Conservation (phyloP, 1,140 invertebrate species). For the Maniola jurtina region DNA sequence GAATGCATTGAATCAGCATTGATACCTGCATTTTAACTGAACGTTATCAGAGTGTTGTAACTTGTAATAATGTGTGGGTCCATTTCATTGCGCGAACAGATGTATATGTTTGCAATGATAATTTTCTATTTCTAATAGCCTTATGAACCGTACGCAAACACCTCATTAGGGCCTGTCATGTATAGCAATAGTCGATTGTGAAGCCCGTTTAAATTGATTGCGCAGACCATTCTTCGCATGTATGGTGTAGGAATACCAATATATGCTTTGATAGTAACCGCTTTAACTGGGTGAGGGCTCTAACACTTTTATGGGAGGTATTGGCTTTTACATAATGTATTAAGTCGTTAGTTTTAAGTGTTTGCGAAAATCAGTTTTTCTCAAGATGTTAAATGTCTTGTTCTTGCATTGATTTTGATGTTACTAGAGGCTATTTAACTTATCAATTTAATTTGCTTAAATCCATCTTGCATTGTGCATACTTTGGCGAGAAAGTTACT, state of each 20-base stretch:
- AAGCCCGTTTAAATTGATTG: background rate
- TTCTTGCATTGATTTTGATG: background rate
- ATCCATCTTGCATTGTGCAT: too few species aligned
- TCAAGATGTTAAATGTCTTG: background rate
- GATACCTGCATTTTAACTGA: too few species aligned
- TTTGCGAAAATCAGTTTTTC: background rate
- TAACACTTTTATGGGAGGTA: conserved; percentile 1
- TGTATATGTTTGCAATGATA: background rate
- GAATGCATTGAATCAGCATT: too few species aligned
- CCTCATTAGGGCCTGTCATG: background rate
- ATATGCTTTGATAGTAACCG: conserved; percentile 4
- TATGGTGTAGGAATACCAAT: conserved; percentile 10
- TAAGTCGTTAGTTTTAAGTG: background rate
- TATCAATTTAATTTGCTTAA: too few species aligned
- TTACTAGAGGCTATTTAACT: too few species aligned
- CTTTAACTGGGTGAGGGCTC: conserved; percentile 4
- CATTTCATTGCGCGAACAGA: background rate
- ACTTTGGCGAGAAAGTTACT: too few species aligned
- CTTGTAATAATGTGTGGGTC: too few species aligned
- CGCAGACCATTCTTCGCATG: background rate
- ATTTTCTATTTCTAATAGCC: background rate
- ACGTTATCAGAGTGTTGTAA: too few species aligned
- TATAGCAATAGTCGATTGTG: background rate
- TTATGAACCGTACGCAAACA: background rate
- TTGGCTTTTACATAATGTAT: background rate